Conservation (phyloP, 2,888 invertebrate species). For the Drosophila siamana region DNA sequence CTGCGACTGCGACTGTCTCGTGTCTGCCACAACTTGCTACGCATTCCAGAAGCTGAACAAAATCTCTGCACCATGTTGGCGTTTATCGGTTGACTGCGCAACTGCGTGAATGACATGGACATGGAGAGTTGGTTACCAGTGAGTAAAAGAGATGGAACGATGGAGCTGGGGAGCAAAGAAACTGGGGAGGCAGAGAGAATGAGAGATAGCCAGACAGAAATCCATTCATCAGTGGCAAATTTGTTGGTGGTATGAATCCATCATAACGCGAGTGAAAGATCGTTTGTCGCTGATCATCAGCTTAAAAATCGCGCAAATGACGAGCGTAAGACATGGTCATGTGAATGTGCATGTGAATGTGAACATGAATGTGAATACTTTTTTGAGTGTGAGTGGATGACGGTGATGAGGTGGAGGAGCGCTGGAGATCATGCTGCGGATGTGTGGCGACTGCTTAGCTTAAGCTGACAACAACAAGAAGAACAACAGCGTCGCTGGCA, state of each 20-base stretch:
- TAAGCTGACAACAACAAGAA: conserved; percentile 76
- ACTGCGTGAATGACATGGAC: conserved; percentile 59
- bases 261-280: conserved; percentile 83
- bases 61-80: conserved; percentile 83
- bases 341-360: conserved; percentile 20
- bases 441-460: conserved; percentile 59
- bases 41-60: conserved; percentile 85
- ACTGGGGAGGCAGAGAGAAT: conserved; percentile 11
- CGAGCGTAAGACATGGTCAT: conserved; percentile 78
- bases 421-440: conserved; percentile 29
- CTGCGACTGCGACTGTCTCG: conserved; percentile 44
- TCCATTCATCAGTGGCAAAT: conserved; percentile 86
- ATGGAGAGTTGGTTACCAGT: conserved; percentile 18
- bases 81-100: conserved; percentile 67
- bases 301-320: conserved; percentile 84
- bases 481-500: conserved; percentile 36
- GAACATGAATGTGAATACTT: conserved; percentile 18
- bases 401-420: conserved; percentile 43
- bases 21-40: conserved; percentile 74
- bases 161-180: conserved; percentile 2
- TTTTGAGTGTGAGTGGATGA: conserved; percentile 14
- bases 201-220: conserved; percentile 67
- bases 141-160: conserved; percentile 26
- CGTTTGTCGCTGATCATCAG: conserved; percentile 85
- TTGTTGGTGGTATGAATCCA: conserved; percentile 85